Conservation (phyloP, 2,113 vertebrate genomes). For the Coryphaenoides rupestris region DNA sequence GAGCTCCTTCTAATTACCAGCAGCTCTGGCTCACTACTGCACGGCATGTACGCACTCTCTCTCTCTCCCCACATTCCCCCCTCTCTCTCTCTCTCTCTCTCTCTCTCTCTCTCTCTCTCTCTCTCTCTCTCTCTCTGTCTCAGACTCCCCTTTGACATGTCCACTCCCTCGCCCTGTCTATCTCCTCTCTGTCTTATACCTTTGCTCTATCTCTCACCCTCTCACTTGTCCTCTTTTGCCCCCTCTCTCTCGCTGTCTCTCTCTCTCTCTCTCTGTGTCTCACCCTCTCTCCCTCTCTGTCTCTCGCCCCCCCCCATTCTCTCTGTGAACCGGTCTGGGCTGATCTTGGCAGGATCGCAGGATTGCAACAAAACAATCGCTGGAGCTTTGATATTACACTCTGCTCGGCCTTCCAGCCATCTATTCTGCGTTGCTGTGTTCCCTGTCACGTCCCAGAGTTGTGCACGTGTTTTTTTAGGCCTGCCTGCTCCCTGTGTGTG, state of each 20-base stretch:
- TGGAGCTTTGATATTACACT: constrained; percentile 62
- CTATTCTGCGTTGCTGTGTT: constrained; percentile 57
- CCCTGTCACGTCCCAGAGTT: constrained; percentile 53
- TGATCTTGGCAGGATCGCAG: constrained; percentile 45
- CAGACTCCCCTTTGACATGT: too few relatives aligned
- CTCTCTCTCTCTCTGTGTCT: too few relatives aligned
- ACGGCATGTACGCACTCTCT: constrained; percentile 52
- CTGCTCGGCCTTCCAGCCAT: constrained; percentile 55
- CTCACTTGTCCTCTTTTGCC: too few relatives aligned
- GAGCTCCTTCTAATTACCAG: constrained; percentile 74
- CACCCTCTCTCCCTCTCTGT: constrained; percentile 26
- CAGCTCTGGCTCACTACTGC: constrained; percentile 64
- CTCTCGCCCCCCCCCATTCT: neutral
- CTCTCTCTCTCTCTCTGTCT: too few relatives aligned
- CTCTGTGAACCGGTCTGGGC: constrained; percentile 28
- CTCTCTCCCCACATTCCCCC: neutral
- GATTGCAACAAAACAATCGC: constrained; percentile 43
- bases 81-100: too few relatives aligned
- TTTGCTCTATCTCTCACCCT: too few relatives aligned
- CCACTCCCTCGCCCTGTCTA: too few relatives aligned
- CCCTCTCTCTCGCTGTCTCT: too few relatives aligned
- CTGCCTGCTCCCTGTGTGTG: too few relatives aligned
- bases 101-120: neutral
- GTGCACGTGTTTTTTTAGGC: constrained; percentile 23
- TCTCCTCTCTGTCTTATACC: too few relatives aligned